A percentile compares a stretch with the other conserved stretches of the same genome.
Evolutionary conservation across 2,113 vertebrate genomes (phyloP).

Genomic region (Corythornis vintsioides): DNA sequence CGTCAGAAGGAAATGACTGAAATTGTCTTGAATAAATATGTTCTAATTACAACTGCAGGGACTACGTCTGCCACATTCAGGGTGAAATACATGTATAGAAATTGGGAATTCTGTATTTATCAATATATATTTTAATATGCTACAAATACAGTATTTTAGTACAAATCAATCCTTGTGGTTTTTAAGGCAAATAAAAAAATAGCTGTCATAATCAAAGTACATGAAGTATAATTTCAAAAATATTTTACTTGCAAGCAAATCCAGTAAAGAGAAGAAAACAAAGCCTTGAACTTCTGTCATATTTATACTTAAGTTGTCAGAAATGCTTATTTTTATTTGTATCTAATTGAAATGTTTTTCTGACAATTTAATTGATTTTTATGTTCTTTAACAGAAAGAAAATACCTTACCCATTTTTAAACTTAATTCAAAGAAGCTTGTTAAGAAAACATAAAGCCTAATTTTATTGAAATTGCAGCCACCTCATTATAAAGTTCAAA

Average conservation of each 20-base stretch:
- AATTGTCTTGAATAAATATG: background rate
- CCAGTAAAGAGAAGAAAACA: background rate
- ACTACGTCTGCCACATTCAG: background rate
- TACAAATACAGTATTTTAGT: background rate
- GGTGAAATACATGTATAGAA: background rate
- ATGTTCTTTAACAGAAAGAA: background rate
- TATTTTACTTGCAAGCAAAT: background rate
- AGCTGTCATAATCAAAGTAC: background rate
- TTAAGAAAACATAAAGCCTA: slow-evolving; percentile 1
- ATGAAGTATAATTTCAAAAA: background rate
- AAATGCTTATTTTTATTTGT: background rate
- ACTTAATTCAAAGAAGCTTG: background rate
- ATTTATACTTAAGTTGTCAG: background rate
- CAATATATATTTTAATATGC: background rate
- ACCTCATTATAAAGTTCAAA: slow-evolving; percentile 37
- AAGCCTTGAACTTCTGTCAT: background rate
- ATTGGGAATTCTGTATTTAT: background rate
- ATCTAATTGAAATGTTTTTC: background rate
- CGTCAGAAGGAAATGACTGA: background rate
- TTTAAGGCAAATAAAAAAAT: background rate
- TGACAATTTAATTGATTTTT: background rate
- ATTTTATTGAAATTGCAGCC: background rate
- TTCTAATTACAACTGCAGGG: background rate
- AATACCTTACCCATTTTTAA: background rate
- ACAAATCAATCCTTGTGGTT: background rate